A percentile compares a stretch with the other conserved stretches of the same genome.
phyloP scores from a whole-genome alignment of 2,888 invertebrate genomes.

The Phyllotreta striolata region DNA sequence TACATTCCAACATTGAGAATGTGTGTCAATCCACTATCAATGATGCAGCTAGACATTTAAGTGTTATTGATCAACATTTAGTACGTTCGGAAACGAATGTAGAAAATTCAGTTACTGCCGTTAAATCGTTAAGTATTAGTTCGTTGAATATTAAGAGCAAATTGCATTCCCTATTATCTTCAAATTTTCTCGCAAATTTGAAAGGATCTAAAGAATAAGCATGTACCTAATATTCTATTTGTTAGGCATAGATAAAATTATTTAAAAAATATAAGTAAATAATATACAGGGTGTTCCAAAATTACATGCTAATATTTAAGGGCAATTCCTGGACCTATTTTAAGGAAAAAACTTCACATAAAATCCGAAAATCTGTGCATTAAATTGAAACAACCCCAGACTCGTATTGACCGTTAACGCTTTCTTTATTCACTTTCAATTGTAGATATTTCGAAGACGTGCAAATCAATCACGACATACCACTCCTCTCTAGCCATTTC shows the following conservation, averaged over 20 bases:
- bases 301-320: no score
- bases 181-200: slow-evolving; percentile 56
- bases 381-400: slow-evolving; percentile 10
- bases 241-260: no score
- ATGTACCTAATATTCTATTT: slow-evolving; percentile 1
- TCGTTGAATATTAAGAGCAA: slow-evolving; percentile 55
- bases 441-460: slow-evolving; percentile 16
- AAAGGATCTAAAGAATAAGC: slow-evolving; percentile 35
- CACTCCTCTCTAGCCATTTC: not conserved
- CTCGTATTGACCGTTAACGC: slow-evolving; percentile 9
- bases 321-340: no score
- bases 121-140: slow-evolving; percentile 54
- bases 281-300: slow-evolving; percentile 4
- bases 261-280: not conserved
- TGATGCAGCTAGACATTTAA: slow-evolving; percentile 54
- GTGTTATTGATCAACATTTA: slow-evolving; percentile 55
- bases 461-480: slow-evolving; percentile 15
- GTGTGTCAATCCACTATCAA: slow-evolving; percentile 50
- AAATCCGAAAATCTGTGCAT: slow-evolving; percentile 8
- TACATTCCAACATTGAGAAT: slow-evolving; percentile 51
- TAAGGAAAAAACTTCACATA: no score
- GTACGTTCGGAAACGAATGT: slow-evolving; percentile 57
- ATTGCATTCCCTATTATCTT: slow-evolving; percentile 53
- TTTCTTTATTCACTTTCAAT: slow-evolving; percentile 9
- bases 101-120: slow-evolving; percentile 56